A percentile compares a stretch with the other conserved stretches of the same genome.
Evolutionary conservation across 2,797 vertebrate genomes (phyloP).

Genomic region (Hemibagrus guttatus): DNA sequence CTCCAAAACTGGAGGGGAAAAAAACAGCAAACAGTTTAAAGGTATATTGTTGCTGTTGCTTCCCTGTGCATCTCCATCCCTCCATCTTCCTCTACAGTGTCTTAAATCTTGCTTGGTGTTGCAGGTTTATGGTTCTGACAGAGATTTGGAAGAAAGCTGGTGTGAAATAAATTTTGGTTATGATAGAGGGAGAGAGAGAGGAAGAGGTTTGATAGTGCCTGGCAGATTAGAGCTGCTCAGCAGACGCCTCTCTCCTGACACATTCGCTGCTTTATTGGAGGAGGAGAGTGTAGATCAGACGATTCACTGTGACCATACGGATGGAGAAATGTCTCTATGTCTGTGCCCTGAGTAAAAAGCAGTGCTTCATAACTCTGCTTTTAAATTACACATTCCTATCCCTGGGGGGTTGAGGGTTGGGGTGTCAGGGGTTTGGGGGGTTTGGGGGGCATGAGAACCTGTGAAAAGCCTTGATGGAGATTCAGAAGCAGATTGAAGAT

Average conservation of each 20-base stretch:
- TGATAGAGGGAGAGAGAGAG: conserved; percentile 1
- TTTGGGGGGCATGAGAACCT: too few species aligned
- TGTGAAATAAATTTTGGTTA: conserved; percentile 25
- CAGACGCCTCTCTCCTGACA: background rate
- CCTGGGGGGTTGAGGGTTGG: too few species aligned
- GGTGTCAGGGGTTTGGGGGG: too few species aligned
- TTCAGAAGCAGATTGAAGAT: background rate
- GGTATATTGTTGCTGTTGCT: background rate
- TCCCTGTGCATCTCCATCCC: background rate
- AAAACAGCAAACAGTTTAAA: background rate
- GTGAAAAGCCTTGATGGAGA: too few species aligned
- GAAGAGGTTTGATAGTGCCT: background rate
- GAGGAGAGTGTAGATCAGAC: conserved; percentile 36
- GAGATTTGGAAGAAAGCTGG: conserved; percentile 21
- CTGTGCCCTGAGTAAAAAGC: background rate
- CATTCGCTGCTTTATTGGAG: conserved; percentile 36
- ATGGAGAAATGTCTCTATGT: conserved; percentile 16
- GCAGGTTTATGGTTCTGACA: conserved; percentile 22
- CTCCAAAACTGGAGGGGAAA: background rate
- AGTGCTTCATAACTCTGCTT: too few species aligned
- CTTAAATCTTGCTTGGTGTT: conserved; percentile 26
- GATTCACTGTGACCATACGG: conserved; percentile 30
- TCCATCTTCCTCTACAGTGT: background rate
- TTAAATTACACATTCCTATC: too few species aligned
- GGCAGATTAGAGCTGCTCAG: conserved; percentile 14